A percentile compares a stretch with the other conserved stretches of the same genome.
These are phyloP conservation scores for Actinernus sp. DNA, from an alignment of 92 coral and sea anemone genomes.

Conservation along the genomic window DNA sequence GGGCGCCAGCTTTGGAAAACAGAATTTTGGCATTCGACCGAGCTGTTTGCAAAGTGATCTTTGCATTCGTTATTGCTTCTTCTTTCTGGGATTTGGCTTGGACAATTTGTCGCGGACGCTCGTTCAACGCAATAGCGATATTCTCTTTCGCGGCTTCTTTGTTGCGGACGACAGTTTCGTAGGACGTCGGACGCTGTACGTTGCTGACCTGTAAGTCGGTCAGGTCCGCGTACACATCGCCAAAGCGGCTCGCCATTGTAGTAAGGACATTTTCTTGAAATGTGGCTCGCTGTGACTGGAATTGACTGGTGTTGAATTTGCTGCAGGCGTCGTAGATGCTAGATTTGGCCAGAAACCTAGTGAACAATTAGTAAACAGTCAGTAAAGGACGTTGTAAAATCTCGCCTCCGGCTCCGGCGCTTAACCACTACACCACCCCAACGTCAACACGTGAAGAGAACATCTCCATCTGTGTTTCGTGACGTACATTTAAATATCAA, in stretches of 20 bases:
- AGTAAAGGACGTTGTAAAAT: too few relatives aligned
- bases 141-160: conserved; percentile 92
- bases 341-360: conserved; percentile 62
- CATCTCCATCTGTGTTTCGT: too few relatives aligned
- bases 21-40: conserved; percentile 71
- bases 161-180: conserved; percentile 73
- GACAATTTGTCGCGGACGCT: conserved; percentile 81
- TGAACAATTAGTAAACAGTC: too few relatives aligned
- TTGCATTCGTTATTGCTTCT: conserved; percentile 77
- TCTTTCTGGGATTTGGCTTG: conserved; percentile 62
- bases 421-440: too few relatives aligned
- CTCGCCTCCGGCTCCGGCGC: too few relatives aligned
- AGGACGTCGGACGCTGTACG: conserved; percentile 63
- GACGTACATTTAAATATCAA: too few relatives aligned
- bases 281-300: conserved; percentile 74
- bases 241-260: conserved; percentile 61
- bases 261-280: conserved; percentile 74
- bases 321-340: conserved; percentile 89
- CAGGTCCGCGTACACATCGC: conserved; percentile 64
- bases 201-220: conserved; percentile 87
- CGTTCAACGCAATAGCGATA: conserved; percentile 75
- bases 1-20: conserved; percentile 66
- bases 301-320: conserved; percentile 85
- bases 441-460: too few relatives aligned
- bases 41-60: conserved; percentile 68